Evolutionary conservation across 2,797 vertebrate species (phyloP).

Genomic region (Synanceia verrucosa): DNA sequence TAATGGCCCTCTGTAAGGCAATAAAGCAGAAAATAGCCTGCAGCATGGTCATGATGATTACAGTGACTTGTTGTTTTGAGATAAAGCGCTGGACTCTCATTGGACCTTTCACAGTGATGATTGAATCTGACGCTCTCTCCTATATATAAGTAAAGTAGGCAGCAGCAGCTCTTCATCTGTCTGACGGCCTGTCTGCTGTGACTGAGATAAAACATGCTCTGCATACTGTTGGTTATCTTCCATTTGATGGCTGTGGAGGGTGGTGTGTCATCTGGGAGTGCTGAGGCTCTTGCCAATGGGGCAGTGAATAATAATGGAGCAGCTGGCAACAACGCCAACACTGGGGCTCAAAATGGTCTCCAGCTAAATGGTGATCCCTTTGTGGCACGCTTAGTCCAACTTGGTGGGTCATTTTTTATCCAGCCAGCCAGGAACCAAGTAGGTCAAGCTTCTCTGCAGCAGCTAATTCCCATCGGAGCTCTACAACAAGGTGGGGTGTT

Average conservation of each 20-base stretch:
- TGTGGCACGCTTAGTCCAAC: constrained; percentile 61
- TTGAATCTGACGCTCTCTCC: constrained; percentile 25
- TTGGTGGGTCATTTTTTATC: constrained; percentile 67
- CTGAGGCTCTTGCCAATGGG: constrained; percentile 62
- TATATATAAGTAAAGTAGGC: constrained; percentile 61
- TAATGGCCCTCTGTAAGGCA: constrained; percentile 51
- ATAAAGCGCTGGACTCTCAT: constrained; percentile 60
- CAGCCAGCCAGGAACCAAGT: constrained; percentile 65
- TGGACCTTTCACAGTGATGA: constrained; percentile 54
- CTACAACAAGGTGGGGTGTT: constrained; percentile 58
- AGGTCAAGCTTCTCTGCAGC: constrained; percentile 49
- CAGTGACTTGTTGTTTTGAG: constrained; percentile 64
- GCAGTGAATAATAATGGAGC: constrained; percentile 59
- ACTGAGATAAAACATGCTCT: constrained; percentile 67
- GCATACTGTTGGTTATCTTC: constrained; percentile 68
- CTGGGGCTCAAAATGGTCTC: constrained; percentile 58
- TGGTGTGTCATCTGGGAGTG: constrained; percentile 72
- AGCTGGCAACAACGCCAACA: constrained; percentile 60
- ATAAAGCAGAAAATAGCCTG: constrained; percentile 68
- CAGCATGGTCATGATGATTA: constrained; percentile 61
- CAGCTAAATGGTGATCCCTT: constrained; percentile 54
- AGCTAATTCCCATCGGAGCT: constrained; percentile 54
- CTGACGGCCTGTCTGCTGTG: constrained; percentile 16
- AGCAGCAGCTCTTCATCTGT: constrained; percentile 31
- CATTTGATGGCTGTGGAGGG: constrained; percentile 60